Percentiles rank a stretch among this genome's conserved stretches.
These are phyloP conservation scores for Coregonus suidteri DNA, from an alignment of 2,797 vertebrate genomes.

Conservation along the genomic window DNA sequence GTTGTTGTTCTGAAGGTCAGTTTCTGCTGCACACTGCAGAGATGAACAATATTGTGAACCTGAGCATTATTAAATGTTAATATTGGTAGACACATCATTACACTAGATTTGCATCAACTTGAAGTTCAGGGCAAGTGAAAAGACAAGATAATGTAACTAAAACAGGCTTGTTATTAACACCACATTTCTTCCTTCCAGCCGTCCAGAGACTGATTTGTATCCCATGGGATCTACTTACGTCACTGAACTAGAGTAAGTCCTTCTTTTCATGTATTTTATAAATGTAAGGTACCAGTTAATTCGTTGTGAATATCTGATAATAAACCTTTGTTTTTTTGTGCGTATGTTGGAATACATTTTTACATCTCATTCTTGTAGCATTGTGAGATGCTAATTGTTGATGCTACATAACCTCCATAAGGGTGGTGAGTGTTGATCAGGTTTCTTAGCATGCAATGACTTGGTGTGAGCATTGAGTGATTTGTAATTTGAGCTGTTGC, in stretches of 20 bases:
- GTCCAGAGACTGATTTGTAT: slow-evolving; percentile 12
- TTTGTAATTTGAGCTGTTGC: background rate
- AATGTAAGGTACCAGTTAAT: background rate
- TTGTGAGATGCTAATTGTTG: background rate
- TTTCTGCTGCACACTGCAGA: background rate
- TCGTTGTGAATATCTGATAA: background rate
- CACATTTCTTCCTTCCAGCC: background rate
- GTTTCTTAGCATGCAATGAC: background rate
- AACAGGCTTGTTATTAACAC: background rate
- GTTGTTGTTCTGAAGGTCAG: background rate
- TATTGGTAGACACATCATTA: background rate
- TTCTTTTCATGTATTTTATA: background rate
- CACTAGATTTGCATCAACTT: background rate
- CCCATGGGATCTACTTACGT: slow-evolving; percentile 16
- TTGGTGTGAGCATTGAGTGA: background rate
- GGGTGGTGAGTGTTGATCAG: background rate
- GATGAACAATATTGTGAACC: background rate
- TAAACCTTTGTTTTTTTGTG: background rate
- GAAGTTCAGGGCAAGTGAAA: background rate
- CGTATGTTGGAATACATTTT: background rate
- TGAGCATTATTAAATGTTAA: background rate
- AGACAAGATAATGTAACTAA: background rate
- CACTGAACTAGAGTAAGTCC: slow-evolving; percentile 18
- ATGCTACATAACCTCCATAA: background rate
- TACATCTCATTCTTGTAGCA: background rate